Evolutionary conservation across 1,140 invertebrate species (phyloP), one percentile per base, ranked within the genome.

Genomic region (Centruroides sculpturatus): DNA sequence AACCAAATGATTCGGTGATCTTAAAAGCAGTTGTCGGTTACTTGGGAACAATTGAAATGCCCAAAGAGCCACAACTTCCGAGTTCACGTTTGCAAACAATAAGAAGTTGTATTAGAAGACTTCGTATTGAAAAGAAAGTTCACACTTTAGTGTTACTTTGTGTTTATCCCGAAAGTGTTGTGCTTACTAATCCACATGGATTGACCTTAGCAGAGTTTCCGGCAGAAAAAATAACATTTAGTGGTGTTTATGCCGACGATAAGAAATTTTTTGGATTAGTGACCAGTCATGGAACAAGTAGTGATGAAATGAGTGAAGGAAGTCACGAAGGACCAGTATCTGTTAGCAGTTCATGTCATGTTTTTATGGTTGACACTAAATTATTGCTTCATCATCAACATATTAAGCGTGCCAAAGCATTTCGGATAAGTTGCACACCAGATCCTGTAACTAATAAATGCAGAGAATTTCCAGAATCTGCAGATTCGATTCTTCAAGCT

Each of bases 31-130:
- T 96, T 12, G 89, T 96, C 4, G 92, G 92, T 0, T 97, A 96
- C 73, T 78, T 96, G 55, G 92, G 93, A 5, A 94, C 92, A 0
- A 93, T 96, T 56, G 92, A 96, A 75, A 93, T 93, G 78, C 92
- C 92, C 0, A 85, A 87, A 71, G 86, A 92, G 69, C 76, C 87
- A 50, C 82, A 85, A 49, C 62, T 70, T 56, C 81, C 86, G 0
- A 83, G 82, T 55, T 84, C 73, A n/a, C 66, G 74, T 7, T 66
- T 81, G 35, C 75, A 83, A 72, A 79, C 82, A 55, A 74, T 86
- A 46, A 73, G 81, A 59, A 90, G 84, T 59, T 93, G 92, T 69
- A 92, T 97, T 23, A 81, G 89, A 62, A 84, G 92, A 70, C 73
- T 97, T 47, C 78, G 92, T 57, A 83, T 92, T 54, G 92, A 96